Conservation (phyloP, 1,140 invertebrate species). For the Temnothorax longispinosus region DNA sequence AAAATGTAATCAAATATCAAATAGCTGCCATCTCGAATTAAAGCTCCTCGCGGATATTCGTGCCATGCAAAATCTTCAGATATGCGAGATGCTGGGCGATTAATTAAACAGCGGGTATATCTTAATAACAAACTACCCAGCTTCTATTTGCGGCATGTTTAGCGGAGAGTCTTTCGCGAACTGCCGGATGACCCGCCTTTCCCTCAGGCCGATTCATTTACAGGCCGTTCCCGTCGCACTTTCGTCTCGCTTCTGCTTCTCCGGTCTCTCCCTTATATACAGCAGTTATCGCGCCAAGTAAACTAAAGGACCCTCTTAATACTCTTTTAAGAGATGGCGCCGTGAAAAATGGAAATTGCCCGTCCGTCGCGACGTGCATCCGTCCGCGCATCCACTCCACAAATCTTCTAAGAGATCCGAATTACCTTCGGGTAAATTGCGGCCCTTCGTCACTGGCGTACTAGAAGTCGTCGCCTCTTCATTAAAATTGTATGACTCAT, state of each 20-base stretch:
- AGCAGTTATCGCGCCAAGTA: constrained; percentile 35
- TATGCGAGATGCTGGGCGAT: constrained; percentile 67
- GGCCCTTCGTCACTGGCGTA: constrained; percentile 13
- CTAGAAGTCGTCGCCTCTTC: neutral
- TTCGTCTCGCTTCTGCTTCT: constrained; percentile 7
- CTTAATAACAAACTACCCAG: constrained; percentile 29
- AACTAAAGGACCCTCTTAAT: constrained; percentile 39
- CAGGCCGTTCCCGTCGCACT: constrained; percentile 47
- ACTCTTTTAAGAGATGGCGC: constrained; percentile 57
- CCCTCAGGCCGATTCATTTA: constrained; percentile 60
- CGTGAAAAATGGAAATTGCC: constrained; percentile 66
- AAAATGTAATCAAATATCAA: constrained; percentile 34
- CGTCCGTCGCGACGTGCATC: constrained; percentile 35
- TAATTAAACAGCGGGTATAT: constrained; percentile 74
- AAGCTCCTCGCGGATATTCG: constrained; percentile 5
- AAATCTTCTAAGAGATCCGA: constrained; percentile 29
- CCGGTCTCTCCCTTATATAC: constrained; percentile 27
- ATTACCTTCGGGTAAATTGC: constrained; percentile 42
- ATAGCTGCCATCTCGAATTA: constrained; percentile 4
- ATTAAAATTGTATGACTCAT: constrained; percentile 30
- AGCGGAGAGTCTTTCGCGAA: constrained; percentile 63
- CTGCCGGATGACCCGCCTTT: constrained; percentile 68
- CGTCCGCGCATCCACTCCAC: constrained; percentile 7
- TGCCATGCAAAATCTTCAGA: neutral
- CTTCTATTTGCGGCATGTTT: constrained; percentile 72